A percentile compares a stretch with the other conserved stretches of the same genome.
These are phyloP conservation scores for Lapara coniferarum DNA, from an alignment of 2,888 invertebrate genomes.

Conservation along the genomic window DNA sequence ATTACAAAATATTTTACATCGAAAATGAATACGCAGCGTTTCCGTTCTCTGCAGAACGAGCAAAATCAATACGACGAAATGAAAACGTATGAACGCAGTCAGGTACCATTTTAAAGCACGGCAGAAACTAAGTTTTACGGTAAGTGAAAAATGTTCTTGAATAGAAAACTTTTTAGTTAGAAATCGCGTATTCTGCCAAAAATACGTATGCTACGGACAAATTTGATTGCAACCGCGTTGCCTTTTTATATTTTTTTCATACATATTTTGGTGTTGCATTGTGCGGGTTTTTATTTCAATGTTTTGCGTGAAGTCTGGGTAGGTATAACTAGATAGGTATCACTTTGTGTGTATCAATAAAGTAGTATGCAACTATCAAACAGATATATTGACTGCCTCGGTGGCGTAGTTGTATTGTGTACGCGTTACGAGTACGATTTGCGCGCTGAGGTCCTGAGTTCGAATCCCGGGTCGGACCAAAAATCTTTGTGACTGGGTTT, in stretches of 20 bases:
- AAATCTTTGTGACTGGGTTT: no score
- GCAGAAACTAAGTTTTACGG: conserved; percentile 4
- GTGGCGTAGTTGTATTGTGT: no score
- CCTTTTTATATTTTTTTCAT: conserved; percentile 19
- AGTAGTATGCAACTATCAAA: no score
- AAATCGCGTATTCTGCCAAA: conserved; percentile 28
- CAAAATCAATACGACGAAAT: conserved; percentile 20
- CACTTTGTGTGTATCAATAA: no score
- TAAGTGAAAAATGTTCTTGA: conserved; percentile 25
- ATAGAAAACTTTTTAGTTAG: conserved; percentile 25
- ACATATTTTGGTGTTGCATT: conserved; percentile 1
- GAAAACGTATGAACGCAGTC: neutral
- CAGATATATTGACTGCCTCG: no score
- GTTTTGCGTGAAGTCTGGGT: no score
- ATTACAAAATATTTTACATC: neutral
- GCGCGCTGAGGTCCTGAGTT: no score
- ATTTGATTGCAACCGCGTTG: conserved; percentile 28
- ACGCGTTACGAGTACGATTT: no score
- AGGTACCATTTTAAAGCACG: conserved; percentile 12
- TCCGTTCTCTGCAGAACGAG: neutral
- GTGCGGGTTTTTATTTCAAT: conserved; percentile 3
- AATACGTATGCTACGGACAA: conserved; percentile 28
- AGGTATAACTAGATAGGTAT: no score
- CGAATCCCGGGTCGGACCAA: no score
- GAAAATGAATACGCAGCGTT: neutral